Conservation (phyloP, 2,888 invertebrate species). For the Rhamphomyia laevipes region DNA sequence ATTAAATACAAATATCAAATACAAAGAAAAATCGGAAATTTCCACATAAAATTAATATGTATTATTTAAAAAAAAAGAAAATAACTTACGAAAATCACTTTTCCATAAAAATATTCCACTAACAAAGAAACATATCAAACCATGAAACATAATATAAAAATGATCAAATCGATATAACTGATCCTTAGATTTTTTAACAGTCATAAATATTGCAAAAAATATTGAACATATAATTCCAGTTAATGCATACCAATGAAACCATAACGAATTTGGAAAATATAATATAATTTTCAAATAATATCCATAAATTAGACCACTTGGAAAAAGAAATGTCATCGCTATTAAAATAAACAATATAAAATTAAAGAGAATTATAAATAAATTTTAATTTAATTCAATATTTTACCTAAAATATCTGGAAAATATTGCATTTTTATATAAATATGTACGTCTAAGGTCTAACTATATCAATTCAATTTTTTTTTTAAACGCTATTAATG, state of each 20-base stretch:
- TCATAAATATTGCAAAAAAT: slow-evolving; percentile 22
- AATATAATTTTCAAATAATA: background rate
- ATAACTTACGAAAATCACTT: slow-evolving; percentile 23
- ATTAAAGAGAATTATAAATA: too few species aligned
- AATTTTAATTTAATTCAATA: background rate
- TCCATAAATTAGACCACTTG: background rate
- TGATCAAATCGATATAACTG: slow-evolving; percentile 25
- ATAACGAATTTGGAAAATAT: slow-evolving; percentile 12
- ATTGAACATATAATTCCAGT: slow-evolving; percentile 17
- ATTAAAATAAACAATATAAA: too few species aligned
- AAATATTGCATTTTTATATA: background rate
- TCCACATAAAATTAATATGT: too few species aligned
- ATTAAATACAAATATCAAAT: too few species aligned
- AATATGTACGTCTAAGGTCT: too few species aligned
- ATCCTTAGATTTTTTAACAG: slow-evolving; percentile 21
- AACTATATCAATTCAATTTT: too few species aligned
- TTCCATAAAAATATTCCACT: slow-evolving; percentile 25
- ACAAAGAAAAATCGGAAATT: too few species aligned
- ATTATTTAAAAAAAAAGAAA: background rate
- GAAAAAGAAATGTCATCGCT: background rate
- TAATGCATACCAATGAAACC: slow-evolving; percentile 25
- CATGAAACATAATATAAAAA: slow-evolving; percentile 28
- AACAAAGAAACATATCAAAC: slow-evolving; percentile 24
- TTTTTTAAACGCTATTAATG: too few species aligned
- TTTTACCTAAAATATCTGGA: background rate